Conservation (phyloP, 2,888 invertebrate genomes). For the Netelia inedita region DNA sequence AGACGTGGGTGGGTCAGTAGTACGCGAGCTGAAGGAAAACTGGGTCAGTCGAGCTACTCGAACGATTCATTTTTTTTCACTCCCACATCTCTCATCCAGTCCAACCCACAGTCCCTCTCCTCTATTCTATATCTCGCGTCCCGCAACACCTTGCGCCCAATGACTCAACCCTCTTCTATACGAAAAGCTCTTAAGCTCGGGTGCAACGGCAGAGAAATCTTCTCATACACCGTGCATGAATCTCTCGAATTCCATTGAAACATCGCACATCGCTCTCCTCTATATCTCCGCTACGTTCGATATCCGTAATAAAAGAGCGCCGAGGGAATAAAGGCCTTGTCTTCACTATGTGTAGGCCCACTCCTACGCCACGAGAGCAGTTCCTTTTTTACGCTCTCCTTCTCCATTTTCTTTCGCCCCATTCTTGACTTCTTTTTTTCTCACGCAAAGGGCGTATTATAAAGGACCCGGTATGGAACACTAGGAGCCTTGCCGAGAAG, state of each 20-base stretch:
- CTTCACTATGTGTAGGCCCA: background rate
- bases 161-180: slow-evolving; percentile 26
- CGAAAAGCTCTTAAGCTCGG: slow-evolving; percentile 9
- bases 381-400: background rate
- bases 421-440: slow-evolving; percentile 41
- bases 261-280: slow-evolving; percentile 41
- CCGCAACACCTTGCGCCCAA: slow-evolving; percentile 40
- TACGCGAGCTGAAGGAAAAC: slow-evolving; percentile 42
- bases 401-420: background rate
- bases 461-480: too few species aligned
- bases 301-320: slow-evolving; percentile 64
- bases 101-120: slow-evolving; percentile 28
- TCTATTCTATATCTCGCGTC: slow-evolving; percentile 19
- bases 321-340: slow-evolving; percentile 52
- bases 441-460: slow-evolving; percentile 7
- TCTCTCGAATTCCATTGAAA: slow-evolving; percentile 62
- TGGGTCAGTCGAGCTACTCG: slow-evolving; percentile 64
- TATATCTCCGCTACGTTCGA: slow-evolving; percentile 48
- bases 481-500: too few species aligned
- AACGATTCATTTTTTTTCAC: slow-evolving; percentile 57
- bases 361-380: background rate
- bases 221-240: slow-evolving; percentile 37
- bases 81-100: slow-evolving; percentile 25
- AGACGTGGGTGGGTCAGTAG: background rate
- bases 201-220: slow-evolving; percentile 23